Evolutionary conservation across 2,113 vertebrate genomes (phyloP), one percentile per base, ranked within the genome.

Genomic region (Eudorcas thomsonii): DNA sequence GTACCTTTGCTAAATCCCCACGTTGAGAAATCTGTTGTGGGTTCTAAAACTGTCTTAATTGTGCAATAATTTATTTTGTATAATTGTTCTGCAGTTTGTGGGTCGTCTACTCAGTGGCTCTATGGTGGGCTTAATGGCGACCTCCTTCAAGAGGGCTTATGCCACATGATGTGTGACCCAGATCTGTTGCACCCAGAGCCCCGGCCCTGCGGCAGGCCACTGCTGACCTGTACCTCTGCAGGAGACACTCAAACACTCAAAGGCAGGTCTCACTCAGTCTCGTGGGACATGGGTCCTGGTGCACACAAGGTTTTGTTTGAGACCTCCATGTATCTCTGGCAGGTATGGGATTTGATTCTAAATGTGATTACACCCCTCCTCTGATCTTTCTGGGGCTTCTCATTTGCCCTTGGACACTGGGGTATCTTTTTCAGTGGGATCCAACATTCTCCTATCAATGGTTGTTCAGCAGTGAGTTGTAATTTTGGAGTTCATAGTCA

Each of bases 191-290:
- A 23, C 10, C 67, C 67, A 39, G 2, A 39, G n/a, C 19, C n/a
- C 67, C 2, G 23, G n/a, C n/a, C 67, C 67, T 71, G 67, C 0
- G 0, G 19, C n/a, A 23, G 19, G 67, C n/a, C 67, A 71, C n/a
- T 71, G 67, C n/a, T 36, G 67, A 71, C 19, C 67, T 2, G 2
- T 23, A 23, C 5, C 67, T 71, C n/a, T 71, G 1, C 2, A 1
- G 19, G 19, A 71, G n/a, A 71, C 10, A 23, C 19, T 36, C n/a
- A 39, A 23, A 39, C n/a, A 39, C 2, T 6, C 67, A 39, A 39
- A 71, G 10, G 67, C 10, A 71, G 19, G n/a, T 71, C n/a, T 39
- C 4, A 71, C 67, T 12, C 19, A 71, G n/a, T 39, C 67, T 71
- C n/a, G n/a, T 39, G 19, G 67, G n/a, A 23, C 0, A 0, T 1